Base-by-base conservation (phyloP, 2,113 vertebrate genomes). In the Vulpes lagopus region DNA sequence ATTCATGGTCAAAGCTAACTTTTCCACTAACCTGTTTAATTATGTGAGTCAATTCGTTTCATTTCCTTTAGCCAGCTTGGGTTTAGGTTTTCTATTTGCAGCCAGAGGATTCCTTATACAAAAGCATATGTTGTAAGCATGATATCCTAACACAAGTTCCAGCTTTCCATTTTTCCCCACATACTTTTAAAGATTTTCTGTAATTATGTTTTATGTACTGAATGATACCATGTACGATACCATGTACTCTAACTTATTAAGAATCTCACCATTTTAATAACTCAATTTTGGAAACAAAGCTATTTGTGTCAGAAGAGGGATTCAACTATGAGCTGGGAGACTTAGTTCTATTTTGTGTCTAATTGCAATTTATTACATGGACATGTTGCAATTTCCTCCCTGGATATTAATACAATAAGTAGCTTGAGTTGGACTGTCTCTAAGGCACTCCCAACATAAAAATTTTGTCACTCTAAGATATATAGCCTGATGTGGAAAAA, bases 261-360 rank as follows among this genome's bases (percentile, higher is more conserved):
- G 76, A 93, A 83, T 32, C 16, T 49, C 5, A 82, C 43, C 27
- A 51, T 59, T 60, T 95, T 60, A 85, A 85, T 91, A 78, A 95
- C 25, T 78, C 19, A 85, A 6, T 59, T 60, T 89, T 82, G 57
- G 19, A 64, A 94, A 55, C 43, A 89, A 74, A 64, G 49, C 65
- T 55, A 4, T 64, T 38, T 85, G 60, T 85, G 22, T 23, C 79
- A 67, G 59, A 59, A 79, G 35, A 11, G 51, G 35, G 16, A 80
- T 79, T 91, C 16, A 30, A 10, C 53, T 62, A 79, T 35, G 9
- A 86, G 15, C 22, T 71, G 82, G 32, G 23, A 62, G 64, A 91
- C 32, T 25, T 59, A 9, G 12, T 35, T 38, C 23, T 86, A 27
- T n/a, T 88, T 78, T 78, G 22, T 84, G 19, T 90, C 35, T 60